Conservation (phyloP, 2,888 invertebrate species). For the Pristionchus arcanus region DNA sequence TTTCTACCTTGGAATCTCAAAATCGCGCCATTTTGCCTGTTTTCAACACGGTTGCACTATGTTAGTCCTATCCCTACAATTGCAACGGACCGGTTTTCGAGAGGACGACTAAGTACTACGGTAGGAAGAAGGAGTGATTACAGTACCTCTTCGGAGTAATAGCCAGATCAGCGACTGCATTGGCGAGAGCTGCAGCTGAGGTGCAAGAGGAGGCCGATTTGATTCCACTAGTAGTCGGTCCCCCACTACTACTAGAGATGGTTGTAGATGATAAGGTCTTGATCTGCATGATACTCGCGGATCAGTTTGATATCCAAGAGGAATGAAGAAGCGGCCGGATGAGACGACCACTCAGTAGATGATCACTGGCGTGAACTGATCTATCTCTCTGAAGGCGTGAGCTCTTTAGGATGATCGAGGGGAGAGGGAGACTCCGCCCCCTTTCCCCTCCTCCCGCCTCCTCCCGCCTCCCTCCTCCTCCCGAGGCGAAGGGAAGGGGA, state of each 20-base stretch:
- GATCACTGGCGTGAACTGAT: constrained; percentile 36
- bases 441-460: background rate
- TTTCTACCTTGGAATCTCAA: background rate
- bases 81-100: background rate
- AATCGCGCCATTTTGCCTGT: background rate
- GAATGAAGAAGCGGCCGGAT: background rate
- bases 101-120: background rate
- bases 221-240: constrained; percentile 6
- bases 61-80: background rate
- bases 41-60: background rate
- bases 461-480: background rate
- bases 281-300: constrained; percentile 48
- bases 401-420: background rate
- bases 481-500: background rate
- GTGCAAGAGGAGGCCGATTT: background rate
- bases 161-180: constrained; percentile 11
- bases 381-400: background rate
- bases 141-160: constrained; percentile 33
- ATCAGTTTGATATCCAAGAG: constrained; percentile 37
- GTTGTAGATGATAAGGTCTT: constrained; percentile 24
- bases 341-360: background rate
- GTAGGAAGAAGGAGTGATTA: background rate
- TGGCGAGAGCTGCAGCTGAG: background rate
- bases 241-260: constrained; percentile 47
- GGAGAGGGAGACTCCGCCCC: constrained; percentile 34